Evolutionary conservation across 2,113 vertebrate species (phyloP), one percentile per base, ranked within the genome.

Genomic region (Pteruthius melanotis): DNA sequence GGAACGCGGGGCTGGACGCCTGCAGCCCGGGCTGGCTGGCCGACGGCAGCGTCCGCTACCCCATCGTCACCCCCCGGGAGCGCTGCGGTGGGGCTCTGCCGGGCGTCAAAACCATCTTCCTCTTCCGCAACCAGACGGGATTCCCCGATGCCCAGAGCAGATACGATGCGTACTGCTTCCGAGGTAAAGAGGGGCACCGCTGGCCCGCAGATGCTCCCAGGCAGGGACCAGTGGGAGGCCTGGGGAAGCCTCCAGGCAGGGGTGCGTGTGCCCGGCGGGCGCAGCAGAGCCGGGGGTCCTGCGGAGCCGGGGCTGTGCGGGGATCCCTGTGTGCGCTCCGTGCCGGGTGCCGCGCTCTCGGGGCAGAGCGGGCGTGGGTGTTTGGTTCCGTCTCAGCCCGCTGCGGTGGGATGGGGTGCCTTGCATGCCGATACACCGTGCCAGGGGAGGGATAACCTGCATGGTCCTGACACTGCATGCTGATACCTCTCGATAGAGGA

Each of bases 21-120:
- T 99, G 99, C 97, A 99, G 97, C 94, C 99, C 99, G 0, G 99
- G 99, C 30, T 99, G 99, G 99, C 97, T 99, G 91, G 98, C 98
- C 0, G 99, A 99, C 2, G 98, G 99, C 82, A 99, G 99, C 2
- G 99, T 99, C 88, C 98, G 99, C 21, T 99, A 99, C 93, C 99
- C 99, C 81, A 99, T 99, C 23, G 97, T 99, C 90, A 98, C 96
- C 11, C 98, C 99, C 0, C 97, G 98, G 49, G 99, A 99, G 85
- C 98, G 98, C 59, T 99, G 99, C 50, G 99, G 99, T 0, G 99
- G 99, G 4, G 98, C 98, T 1, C 97, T 98, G 77, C 98, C 99
- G 0, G 99, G 99, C 0, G 99, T 99, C 96, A 98, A 99, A 94
- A 99, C 99, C 9, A 95, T 99, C 68, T 99, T 99, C 96, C 98